Base-by-base conservation (phyloP, 2,888 invertebrate species). In the Globia sparganii region DNA sequence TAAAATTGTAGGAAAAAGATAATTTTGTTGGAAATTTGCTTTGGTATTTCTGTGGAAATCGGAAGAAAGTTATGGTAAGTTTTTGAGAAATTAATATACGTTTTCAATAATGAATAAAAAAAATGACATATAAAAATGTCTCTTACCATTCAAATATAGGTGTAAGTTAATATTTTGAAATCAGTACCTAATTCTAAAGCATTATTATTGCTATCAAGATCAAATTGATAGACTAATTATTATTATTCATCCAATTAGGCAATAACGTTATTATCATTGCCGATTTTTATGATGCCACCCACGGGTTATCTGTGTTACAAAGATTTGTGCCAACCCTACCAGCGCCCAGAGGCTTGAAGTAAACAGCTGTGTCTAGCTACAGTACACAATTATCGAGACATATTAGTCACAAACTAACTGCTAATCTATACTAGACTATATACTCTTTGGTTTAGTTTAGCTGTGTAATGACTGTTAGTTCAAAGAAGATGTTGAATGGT, bases 311-410 rank as follows among this genome's bases (percentile, higher is more conserved):
- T 46, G 4, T 6, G 1, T 6, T 8, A 25, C 8, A 0, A 1
- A 61, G 5, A 5, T 37, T 61, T 9, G 65, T 84, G 86, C 2
- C 91, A 94, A 76, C 94, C 94, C 92, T 94, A 86, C 0, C 4
- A 77, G 28, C 66, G 80, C 81, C 84, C 86, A 85, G 86, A 84
- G 86, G 86, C 84, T 87, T 86, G 85, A 85, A 90, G 90, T 88
- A 90, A 90, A 90, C 91, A 91, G 89, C 89, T 84, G 62, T 65
- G 88, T 91, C 91, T 88, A 84, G 88, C 91, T 88, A 89, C 89
- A 86, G 75, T 86, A 89, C 89, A 91, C 81, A 81, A 91, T 92
- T 92, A 94, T 93, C 91, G 91, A 90, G 91, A 93, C 92, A 89
- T 92, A 91, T 88, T 91, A 91, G 91, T 91, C 91, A 90, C 90